Conservation (phyloP, 2,113 vertebrate species). For the Thryonomys swinderianus region DNA sequence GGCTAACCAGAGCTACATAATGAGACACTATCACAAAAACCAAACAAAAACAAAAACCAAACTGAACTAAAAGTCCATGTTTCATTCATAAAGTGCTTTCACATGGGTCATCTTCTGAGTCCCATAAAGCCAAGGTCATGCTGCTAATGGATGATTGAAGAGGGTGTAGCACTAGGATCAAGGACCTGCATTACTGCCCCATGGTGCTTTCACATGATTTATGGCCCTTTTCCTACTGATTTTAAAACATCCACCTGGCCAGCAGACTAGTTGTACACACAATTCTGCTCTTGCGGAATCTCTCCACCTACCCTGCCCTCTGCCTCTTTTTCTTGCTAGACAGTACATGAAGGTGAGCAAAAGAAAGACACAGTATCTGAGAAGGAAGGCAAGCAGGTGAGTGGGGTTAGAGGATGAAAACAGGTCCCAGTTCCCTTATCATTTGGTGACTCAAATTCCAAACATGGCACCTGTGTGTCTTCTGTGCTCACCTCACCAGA, state of each 20-base stretch:
- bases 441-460: neutral
- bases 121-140: neutral
- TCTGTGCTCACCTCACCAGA: too few species aligned
- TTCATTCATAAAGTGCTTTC: conserved; percentile 21
- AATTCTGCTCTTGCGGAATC: neutral
- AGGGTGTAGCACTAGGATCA: neutral
- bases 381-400: neutral
- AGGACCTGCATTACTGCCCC: neutral
- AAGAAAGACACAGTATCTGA: neutral
- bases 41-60: too few species aligned
- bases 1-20: neutral
- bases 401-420: neutral
- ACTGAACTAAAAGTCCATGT: neutral
- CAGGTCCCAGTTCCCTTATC: neutral
- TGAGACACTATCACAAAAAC: neutral
- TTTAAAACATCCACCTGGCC: neutral
- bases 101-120: neutral
- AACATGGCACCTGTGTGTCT: neutral
- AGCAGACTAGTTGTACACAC: neutral
- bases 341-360: neutral
- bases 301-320: neutral
- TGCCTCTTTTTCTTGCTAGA: neutral
- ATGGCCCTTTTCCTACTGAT: neutral
- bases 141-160: neutral
- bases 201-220: neutral